A percentile compares a stretch with the other conserved stretches of the same genome.
Evolutionary conservation across 1,140 invertebrate genomes (phyloP).

Genomic region (Adoxophyes honmai): DNA sequence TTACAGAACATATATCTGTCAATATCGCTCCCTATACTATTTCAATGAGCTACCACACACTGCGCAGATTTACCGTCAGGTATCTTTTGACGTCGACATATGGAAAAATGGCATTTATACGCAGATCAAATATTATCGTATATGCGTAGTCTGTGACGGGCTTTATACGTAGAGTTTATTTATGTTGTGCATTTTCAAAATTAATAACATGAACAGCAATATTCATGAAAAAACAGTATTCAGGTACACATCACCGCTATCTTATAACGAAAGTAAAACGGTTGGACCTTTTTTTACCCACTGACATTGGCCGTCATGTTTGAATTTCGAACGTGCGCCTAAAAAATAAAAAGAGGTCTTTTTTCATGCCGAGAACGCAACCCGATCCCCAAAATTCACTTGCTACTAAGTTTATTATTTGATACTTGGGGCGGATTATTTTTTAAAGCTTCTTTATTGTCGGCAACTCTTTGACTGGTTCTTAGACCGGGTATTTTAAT

Average conservation of each 20-base stretch:
- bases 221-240: too few species aligned
- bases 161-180: too few species aligned
- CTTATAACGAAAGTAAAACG: slow-evolving; percentile 34
- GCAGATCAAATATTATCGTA: too few species aligned
- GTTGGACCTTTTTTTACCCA: slow-evolving; percentile 46
- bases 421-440: slow-evolving; percentile 69
- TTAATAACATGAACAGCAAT: too few species aligned
- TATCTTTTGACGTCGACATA: too few species aligned
- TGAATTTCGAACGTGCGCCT: slow-evolving; percentile 51
- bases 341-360: slow-evolving; percentile 28
- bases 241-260: not conserved
- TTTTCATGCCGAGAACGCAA: slow-evolving; percentile 57
- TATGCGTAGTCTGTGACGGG: too few species aligned
- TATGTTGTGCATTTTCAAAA: too few species aligned
- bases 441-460: slow-evolving; percentile 42
- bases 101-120: too few species aligned
- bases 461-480: slow-evolving; percentile 58
- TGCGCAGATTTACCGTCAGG: too few species aligned
- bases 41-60: too few species aligned
- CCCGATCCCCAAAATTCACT: slow-evolving; percentile 72
- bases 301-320: slow-evolving; percentile 60
- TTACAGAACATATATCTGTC: too few species aligned
- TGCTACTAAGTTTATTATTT: slow-evolving; percentile 76
- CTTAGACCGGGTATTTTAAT: slow-evolving; percentile 32
- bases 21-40: too few species aligned